Evolutionary conservation across 2,113 vertebrate species (phyloP).

Genomic region (Coryphaenoides rupestris): DNA sequence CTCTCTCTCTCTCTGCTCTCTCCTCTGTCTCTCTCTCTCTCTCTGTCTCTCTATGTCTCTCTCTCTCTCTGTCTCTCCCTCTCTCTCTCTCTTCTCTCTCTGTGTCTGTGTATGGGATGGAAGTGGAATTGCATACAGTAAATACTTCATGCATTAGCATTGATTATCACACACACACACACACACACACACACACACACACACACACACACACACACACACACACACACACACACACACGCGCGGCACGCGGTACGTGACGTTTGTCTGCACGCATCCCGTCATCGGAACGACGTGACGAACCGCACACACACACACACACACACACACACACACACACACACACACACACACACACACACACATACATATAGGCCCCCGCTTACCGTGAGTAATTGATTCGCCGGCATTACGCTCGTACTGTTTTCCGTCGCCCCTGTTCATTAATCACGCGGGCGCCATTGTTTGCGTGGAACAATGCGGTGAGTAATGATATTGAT

Average conservation of each 20-base stretch:
- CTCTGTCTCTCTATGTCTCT: too few relatives aligned
- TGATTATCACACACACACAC: slow-evolving; percentile 55
- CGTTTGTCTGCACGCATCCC: slow-evolving; percentile 45
- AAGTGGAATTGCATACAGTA: slow-evolving; percentile 10
- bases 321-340: too few relatives aligned
- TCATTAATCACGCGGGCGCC: slow-evolving; percentile 66
- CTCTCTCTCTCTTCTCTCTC: slow-evolving; percentile 31
- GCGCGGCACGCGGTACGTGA: slow-evolving; percentile 20
- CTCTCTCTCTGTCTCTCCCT: too few relatives aligned
- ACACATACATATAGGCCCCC: slow-evolving; percentile 50
- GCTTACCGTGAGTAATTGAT: slow-evolving; percentile 67
- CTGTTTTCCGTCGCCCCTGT: slow-evolving; percentile 60
- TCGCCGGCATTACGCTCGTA: slow-evolving; percentile 60
- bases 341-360: too few relatives aligned
- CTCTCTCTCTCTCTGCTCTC: too few relatives aligned
- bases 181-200: slow-evolving; percentile 47
- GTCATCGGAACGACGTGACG: slow-evolving; percentile 57
- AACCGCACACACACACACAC: too few relatives aligned
- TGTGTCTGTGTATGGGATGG: neutral
- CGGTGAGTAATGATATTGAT: slow-evolving; percentile 66
- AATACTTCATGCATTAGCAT: slow-evolving; percentile 50
- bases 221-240: slow-evolving; percentile 42
- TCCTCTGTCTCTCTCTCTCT: too few relatives aligned
- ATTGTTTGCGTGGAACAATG: slow-evolving; percentile 63
- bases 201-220: slow-evolving; percentile 50